phyloP scores from a whole-genome alignment of 2,888 invertebrate genomes.

The Germaria angustata region DNA sequence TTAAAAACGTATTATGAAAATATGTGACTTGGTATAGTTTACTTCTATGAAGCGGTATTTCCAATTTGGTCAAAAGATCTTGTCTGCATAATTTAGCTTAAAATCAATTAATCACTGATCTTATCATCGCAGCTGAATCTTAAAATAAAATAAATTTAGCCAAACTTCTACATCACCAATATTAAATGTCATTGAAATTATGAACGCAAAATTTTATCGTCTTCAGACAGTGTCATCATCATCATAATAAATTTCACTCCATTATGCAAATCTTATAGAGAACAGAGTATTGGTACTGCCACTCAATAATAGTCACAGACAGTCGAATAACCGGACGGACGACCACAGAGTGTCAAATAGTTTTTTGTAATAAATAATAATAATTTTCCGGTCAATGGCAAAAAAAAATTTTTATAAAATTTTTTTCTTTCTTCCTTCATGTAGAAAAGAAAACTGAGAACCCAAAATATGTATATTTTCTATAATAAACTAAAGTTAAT shows the following conservation, averaged over 20 bases:
- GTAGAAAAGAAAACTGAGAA: conserved; percentile 64
- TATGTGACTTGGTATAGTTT: no score
- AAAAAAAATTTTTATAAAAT: conserved; percentile 60
- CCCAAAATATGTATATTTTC: not conserved
- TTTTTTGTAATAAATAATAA: conserved; percentile 70
- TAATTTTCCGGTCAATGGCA: conserved; percentile 79
- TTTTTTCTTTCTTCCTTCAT: not conserved
- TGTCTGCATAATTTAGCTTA: not conserved
- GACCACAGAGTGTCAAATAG: no score
- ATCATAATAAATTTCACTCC: conserved; percentile 8
- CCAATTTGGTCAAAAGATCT: no score
- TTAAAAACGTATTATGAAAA: no score
- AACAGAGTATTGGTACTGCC: not conserved
- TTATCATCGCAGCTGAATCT: not conserved
- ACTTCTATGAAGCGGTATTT: no score
- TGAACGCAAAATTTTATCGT: not conserved
- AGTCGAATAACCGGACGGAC: not conserved
- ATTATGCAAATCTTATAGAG: conserved; percentile 38
- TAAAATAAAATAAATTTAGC: conserved; percentile 7
- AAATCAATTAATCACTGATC: conserved; percentile 12
- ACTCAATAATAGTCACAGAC: not conserved
- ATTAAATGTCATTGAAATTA: conserved; percentile 39
- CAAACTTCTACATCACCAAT: conserved; percentile 33
- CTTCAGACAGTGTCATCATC: not conserved
- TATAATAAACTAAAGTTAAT: conserved; percentile 8